These are phyloP conservation scores for Scaptomyza tumidula DNA, from an alignment of 2,888 invertebrate species.

Conservation along the genomic window DNA sequence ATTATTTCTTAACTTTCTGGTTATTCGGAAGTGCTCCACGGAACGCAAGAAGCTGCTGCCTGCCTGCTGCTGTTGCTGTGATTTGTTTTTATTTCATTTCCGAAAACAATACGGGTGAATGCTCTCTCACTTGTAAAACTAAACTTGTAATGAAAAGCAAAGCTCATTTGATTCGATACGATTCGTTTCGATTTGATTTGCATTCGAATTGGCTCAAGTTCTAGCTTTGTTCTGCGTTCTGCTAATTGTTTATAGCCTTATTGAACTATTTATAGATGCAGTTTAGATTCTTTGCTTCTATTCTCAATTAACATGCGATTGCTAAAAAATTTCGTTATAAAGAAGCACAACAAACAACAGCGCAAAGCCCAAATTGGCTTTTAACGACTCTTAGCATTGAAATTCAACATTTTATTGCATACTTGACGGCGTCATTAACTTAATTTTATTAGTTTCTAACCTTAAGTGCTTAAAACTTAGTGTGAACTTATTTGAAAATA, in stretches of 20 bases:
- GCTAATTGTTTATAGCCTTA: constrained; percentile 17
- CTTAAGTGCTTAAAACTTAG: background rate
- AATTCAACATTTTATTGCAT: constrained; percentile 31
- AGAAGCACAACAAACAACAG: background rate
- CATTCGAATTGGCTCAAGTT: background rate
- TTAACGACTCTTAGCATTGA: constrained; percentile 23
- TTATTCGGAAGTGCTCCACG: constrained; percentile 13
- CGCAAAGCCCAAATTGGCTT: constrained; percentile 24
- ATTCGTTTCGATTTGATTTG: constrained; percentile 14
- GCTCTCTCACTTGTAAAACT: constrained; percentile 3
- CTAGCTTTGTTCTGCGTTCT: constrained; percentile 5
- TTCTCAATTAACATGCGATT: constrained; percentile 33
- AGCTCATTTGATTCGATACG: constrained; percentile 16
- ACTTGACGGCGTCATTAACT: constrained; percentile 31
- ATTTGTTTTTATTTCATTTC: constrained; percentile 6
- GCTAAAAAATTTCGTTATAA: constrained; percentile 9
- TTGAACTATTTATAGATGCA: constrained; percentile 6
- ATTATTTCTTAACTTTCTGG: constrained; percentile 19
- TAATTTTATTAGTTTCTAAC: background rate
- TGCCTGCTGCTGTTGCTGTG: background rate
- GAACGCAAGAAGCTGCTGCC: constrained; percentile 16
- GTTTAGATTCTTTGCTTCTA: constrained; percentile 22
- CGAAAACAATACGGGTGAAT: constrained; percentile 10
- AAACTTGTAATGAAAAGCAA: constrained; percentile 39
- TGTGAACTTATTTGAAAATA: background rate